Evolutionary conservation across 2,113 vertebrate species (phyloP), one percentile per base, ranked within the genome.

Genomic region (Tetraodon nigroviridis): DNA sequence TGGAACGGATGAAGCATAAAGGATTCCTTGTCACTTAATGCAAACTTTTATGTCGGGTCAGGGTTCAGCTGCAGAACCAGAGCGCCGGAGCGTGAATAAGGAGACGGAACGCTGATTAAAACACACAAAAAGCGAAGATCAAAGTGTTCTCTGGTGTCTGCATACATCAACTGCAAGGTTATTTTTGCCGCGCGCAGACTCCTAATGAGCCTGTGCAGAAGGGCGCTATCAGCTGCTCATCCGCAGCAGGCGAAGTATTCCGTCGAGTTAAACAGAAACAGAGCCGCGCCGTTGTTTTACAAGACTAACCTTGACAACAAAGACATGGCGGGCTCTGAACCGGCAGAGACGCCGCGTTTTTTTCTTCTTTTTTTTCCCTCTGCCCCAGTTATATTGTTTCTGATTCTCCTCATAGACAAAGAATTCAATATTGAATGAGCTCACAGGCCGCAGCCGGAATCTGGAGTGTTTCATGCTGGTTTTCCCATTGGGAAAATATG

Each of bases 401-500:
- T 29, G 60, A 74, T 71, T 80, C 67, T 18, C 44, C 67, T 75
- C 37, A 27, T 56, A 64, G 82, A 85, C 84, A 84, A 83, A 79
- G 56, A 61, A 57, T 69, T 79, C 55, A 73, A 75, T 75, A 72
- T 66, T 71, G 70, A 72, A 82, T 76, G 73, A 83, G 76, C 46
- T 73, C 8, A 14, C 41, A 19, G 51, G 65, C 62, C 65, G 49
- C 55, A 69, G 71, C 46, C 42, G 55, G 55, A 73, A 66, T 76
- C 61, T 48, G 41, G 67, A 54, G 67, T 53, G 22, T 70, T 82
- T 78, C 71, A 81, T 67, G 76, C 73, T 71, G 61, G 78, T 77
- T 71, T 46, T 57, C 61, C 66, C 58, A 78, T 78, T 78, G 73
- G 73, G 51, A 59, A 72, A 83, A 74, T 80, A 84, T 83, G 76